phyloP scores from a whole-genome alignment of 2,888 invertebrate genomes.

The Metalampra italica region DNA sequence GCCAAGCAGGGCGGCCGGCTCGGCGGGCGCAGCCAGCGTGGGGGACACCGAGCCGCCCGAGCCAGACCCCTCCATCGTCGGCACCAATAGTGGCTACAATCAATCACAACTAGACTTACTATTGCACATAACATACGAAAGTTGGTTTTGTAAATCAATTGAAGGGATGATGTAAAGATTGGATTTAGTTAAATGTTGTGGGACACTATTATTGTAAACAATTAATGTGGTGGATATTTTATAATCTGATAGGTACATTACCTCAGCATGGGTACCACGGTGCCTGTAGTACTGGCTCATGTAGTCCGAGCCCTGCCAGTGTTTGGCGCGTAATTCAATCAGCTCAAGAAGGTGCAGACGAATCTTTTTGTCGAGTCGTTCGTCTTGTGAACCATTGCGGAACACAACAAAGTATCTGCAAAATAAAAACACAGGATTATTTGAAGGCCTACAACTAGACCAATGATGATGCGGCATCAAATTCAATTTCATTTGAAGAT shows the following conservation, averaged over 20 bases:
- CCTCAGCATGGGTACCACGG: conserved; percentile 81
- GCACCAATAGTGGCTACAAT: conserved; percentile 63
- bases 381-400: conserved; percentile 93
- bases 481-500: no score
- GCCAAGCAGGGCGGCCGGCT: conserved; percentile 80
- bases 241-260: conserved; percentile 23
- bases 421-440: conserved; percentile 58
- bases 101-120: background rate
- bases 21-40: conserved; percentile 77
- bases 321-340: conserved; percentile 94
- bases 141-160: background rate
- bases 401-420: conserved; percentile 89
- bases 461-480: no score
- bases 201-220: background rate
- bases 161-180: background rate
- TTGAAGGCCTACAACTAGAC: conserved; percentile 30
- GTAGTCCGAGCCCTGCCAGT: conserved; percentile 92
- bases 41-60: conserved; percentile 71
- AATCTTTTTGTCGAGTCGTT: conserved; percentile 90
- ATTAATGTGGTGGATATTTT: no score
- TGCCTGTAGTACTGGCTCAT: conserved; percentile 91
- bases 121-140: background rate
- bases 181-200: background rate
- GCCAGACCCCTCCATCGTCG: conserved; percentile 74
- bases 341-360: conserved; percentile 93